Evolutionary conservation across 1,140 invertebrate genomes (phyloP), one percentile per base, ranked within the genome.

Genomic region (Hermetia illucens): DNA sequence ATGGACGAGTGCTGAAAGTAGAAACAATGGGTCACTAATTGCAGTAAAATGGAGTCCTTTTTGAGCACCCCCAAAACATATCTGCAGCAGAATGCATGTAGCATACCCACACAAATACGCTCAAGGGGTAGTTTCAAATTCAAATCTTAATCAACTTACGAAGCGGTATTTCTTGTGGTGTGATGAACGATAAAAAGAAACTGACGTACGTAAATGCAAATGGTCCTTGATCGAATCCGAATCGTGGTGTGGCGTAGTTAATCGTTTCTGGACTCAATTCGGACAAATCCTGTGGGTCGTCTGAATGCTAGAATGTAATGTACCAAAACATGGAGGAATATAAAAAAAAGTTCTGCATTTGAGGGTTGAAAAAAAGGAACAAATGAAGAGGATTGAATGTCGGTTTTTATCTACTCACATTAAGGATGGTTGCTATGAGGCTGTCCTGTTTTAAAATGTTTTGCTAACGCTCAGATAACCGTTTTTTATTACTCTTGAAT

Each of bases 121-220:
- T n/a, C n/a, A n/a, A n/a, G n/a, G n/a, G n/a, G n/a, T n/a, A n/a
- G n/a, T n/a, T n/a, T n/a, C n/a, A n/a, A n/a, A n/a, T n/a, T n/a
- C n/a, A n/a, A n/a, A n/a, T n/a, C n/a, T n/a, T n/a, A n/a, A n/a
- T n/a, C 17, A n/a, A 15, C 52, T 66, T 58, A 72, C 70, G 68
- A 21, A 63, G 44, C 29, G 69, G 66, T 45, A 72, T 52, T 42
- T 71, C 66, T 39, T 68, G 58, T 20, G 70, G 69, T 48, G 70
- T 70, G 43, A 72, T 56, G 44, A 65, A 49, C n/a, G 59, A 63
- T 39, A 73, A 50, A 47, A 72, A 68, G 36, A 47, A 46, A 46
- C 68, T 57, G 27, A 73, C 52, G 47, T 69, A 71, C 39, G 66
- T 64, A 45, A 71, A 71, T 35, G 64, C 41, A 46, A 70, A 68